Conservation (phyloP, 2,888 invertebrate genomes). For the Celastrina argiolus region DNA sequence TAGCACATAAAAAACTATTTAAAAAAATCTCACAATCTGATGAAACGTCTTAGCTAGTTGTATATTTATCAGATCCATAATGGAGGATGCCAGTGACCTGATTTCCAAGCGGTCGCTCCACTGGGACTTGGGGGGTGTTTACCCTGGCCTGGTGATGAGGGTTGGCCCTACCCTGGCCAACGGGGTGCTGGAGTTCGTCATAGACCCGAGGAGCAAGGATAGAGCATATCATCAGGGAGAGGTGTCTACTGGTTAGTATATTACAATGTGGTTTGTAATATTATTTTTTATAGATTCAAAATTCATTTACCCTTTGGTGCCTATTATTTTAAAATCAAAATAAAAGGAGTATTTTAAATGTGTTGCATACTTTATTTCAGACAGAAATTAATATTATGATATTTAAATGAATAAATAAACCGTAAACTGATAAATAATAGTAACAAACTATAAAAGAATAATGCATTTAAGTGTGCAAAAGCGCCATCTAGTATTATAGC, state of each 20-base stretch:
- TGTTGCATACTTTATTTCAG: no score
- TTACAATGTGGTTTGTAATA: background rate
- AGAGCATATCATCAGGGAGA: conserved; percentile 76
- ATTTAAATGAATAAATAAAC: no score
- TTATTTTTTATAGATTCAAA: no score
- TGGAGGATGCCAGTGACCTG: conserved; percentile 82
- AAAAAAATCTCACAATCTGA: no score
- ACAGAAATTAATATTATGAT: no score
- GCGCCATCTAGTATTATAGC: background rate
- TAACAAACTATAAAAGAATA: no score
- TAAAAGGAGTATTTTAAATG: no score
- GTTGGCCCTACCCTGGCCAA: conserved; percentile 85
- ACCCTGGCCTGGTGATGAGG: conserved; percentile 86
- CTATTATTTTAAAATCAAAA: no score
- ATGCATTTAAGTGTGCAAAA: background rate
- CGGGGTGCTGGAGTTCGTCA: conserved; percentile 85
- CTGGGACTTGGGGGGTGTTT: conserved; percentile 85
- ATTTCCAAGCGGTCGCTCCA: conserved; percentile 84
- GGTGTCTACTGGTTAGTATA: conserved; percentile 78
- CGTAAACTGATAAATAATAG: no score
- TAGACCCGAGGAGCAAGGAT: conserved; percentile 80
- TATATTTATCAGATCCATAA: conserved; percentile 69
- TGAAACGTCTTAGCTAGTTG: no score
- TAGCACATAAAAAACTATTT: no score
- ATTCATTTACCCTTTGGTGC: no score